Conservation (phyloP, 2,888 invertebrate genomes). For the Macrostomum cliftonense region DNA sequence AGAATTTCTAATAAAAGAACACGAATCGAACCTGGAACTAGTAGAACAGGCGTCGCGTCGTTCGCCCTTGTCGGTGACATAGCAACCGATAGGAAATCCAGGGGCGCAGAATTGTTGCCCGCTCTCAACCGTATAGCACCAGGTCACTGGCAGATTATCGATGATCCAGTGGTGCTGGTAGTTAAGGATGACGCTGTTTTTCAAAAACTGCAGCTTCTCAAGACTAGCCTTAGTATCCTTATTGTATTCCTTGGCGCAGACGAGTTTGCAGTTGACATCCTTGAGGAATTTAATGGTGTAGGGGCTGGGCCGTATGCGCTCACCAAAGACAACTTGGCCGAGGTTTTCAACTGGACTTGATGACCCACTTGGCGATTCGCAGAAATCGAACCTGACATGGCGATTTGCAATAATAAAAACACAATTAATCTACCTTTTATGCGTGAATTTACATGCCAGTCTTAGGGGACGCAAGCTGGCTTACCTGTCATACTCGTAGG, state of each 20-base stretch:
- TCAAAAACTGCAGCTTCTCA: constrained; percentile 57
- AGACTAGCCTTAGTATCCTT: constrained; percentile 47
- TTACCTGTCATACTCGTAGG: constrained; percentile 85
- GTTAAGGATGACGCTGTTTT: constrained; percentile 76
- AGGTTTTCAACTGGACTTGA: constrained; percentile 79
- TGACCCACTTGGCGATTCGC: constrained; percentile 38
- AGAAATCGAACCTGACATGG: constrained; percentile 77
- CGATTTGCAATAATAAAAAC: constrained; percentile 9
- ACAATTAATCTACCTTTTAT: background rate
- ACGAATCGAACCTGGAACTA: constrained; percentile 31
- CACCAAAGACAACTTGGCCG: constrained; percentile 97
- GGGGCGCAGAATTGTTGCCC: constrained; percentile 56
- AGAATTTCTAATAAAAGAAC: too few species aligned
- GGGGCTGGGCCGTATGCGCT: constrained; percentile 78
- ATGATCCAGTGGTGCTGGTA: constrained; percentile 77
- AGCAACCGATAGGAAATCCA: constrained; percentile 94
- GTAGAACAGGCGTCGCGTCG: constrained; percentile 42
- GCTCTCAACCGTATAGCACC: constrained; percentile 54
- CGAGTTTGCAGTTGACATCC: constrained; percentile 8
- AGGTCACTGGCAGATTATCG: constrained; percentile 97
- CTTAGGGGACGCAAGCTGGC: too few species aligned
- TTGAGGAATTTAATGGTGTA: constrained; percentile 42
- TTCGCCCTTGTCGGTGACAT: constrained; percentile 47
- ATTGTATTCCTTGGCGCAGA: constrained; percentile 49
- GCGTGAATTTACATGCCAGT: too few species aligned